Conservation (phyloP, 2,113 vertebrate genomes). For the Nothobranchius kuhntae region DNA sequence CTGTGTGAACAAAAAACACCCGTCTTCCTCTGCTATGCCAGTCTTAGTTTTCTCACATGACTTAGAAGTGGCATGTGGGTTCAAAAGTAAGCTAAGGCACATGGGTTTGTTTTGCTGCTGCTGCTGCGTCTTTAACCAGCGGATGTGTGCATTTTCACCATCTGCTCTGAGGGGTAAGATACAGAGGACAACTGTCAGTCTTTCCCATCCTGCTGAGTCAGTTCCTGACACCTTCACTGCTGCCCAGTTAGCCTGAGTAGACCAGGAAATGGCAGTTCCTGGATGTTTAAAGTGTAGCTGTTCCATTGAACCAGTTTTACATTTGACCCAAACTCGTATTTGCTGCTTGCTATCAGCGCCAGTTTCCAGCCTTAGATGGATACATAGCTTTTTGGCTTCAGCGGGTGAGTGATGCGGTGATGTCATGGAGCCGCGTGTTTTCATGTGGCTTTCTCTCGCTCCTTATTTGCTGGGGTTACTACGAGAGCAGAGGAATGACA, state of each 20-base stretch:
- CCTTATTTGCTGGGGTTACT: slow-evolving; percentile 76
- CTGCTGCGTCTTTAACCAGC: slow-evolving; percentile 18
- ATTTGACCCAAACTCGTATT: slow-evolving; percentile 25
- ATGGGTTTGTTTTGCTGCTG: not conserved
- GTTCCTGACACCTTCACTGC: slow-evolving; percentile 51
- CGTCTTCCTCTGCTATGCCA: not conserved
- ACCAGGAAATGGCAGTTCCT: slow-evolving; percentile 46
- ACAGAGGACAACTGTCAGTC: slow-evolving; percentile 59
- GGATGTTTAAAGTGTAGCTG: slow-evolving; percentile 15
- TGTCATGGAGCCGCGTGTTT: slow-evolving; percentile 63
- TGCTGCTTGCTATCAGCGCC: slow-evolving; percentile 15
- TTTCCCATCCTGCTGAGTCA: slow-evolving; percentile 66
- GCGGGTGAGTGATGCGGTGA: slow-evolving; percentile 65
- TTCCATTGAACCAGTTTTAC: slow-evolving; percentile 23
- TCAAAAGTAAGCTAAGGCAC: slow-evolving; percentile 8
- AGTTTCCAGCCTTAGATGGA: slow-evolving; percentile 75
- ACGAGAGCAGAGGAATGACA: slow-evolving; percentile 52
- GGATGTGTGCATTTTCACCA: slow-evolving; percentile 53
- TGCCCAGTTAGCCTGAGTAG: slow-evolving; percentile 30
- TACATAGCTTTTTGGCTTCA: slow-evolving; percentile 63
- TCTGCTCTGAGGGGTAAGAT: slow-evolving; percentile 38
- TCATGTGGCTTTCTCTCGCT: slow-evolving; percentile 60
- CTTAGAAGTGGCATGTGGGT: slow-evolving; percentile 28
- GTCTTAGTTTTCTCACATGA: not conserved
- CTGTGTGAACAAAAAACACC: not conserved